These are phyloP conservation scores for Dinothrombium tinctorium DNA, from an alignment of 1,140 invertebrate genomes.

Conservation along the genomic window DNA sequence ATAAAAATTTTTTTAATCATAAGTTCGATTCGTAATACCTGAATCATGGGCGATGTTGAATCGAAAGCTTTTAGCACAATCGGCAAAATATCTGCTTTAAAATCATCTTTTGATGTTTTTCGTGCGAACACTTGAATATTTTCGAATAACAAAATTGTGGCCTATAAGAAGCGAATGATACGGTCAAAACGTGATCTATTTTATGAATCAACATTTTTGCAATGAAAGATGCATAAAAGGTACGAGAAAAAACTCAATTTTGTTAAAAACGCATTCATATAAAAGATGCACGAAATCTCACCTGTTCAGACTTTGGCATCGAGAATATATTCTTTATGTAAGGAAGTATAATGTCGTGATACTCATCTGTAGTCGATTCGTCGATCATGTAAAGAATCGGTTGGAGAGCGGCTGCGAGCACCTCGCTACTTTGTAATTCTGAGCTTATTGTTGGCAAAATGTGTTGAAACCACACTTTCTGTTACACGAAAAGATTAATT, in stretches of 20 bases:
- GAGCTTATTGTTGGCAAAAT: conserved; percentile 67
- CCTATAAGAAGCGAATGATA: conserved; percentile 23
- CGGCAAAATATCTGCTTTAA: conserved; percentile 50
- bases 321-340: conserved; percentile 51
- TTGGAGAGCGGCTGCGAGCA: conserved; percentile 61
- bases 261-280: not conserved
- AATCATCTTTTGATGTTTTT: conserved; percentile 56
- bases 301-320: conserved; percentile 49
- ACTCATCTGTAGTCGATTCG: conserved; percentile 54
- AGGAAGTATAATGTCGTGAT: conserved; percentile 51
- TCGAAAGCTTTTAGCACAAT: conserved; percentile 67
- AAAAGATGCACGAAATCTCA: not conserved
- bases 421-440: conserved; percentile 60
- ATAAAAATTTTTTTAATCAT: not conserved
- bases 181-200: not conserved
- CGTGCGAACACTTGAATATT: conserved; percentile 67
- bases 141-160: conserved; percentile 62
- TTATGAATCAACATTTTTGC: not conserved
- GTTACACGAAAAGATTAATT: too few relatives aligned
- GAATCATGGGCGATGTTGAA: conserved; percentile 55
- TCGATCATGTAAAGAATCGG: conserved; percentile 67
- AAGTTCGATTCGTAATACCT: not conserved
- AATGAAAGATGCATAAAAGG: too few relatives aligned
- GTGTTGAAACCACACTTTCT: conserved; percentile 90
- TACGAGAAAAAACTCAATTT: too few relatives aligned